A percentile compares a stretch with the other conserved stretches of the same genome.
Evolutionary conservation across 2,888 invertebrate species (phyloP).

Genomic region (Drymonia ruficornis): DNA sequence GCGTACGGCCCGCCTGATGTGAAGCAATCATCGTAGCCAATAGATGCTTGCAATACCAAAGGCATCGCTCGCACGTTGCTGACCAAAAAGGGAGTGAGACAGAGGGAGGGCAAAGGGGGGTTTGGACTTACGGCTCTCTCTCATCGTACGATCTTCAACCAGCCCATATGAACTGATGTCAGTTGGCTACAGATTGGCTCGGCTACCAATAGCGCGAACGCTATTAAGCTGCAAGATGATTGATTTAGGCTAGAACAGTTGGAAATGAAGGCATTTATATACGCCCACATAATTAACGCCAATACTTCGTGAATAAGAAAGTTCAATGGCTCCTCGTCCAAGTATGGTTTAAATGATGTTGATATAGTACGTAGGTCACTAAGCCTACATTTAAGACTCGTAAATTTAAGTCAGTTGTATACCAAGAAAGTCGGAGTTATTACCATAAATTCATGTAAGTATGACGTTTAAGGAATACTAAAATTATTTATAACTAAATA

Average conservation of each 20-base stretch:
- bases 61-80: too few species aligned
- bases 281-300: not conserved
- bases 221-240: not conserved
- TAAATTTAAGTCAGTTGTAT: not conserved
- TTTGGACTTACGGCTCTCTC: too few species aligned
- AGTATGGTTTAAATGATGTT: not conserved
- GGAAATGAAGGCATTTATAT: not conserved
- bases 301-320: not conserved
- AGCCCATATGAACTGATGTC: too few species aligned
- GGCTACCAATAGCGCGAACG: too few species aligned
- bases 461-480: conserved; percentile 1
- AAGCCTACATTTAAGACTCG: conserved; percentile 7
- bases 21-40: too few species aligned
- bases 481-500: conserved; percentile 6
- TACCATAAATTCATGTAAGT: conserved; percentile 4
- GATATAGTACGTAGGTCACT: conserved; percentile 14
- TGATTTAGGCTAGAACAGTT: not conserved
- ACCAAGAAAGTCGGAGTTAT: conserved; percentile 1
- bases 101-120: too few species aligned
- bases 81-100: too few species aligned
- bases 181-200: too few species aligned
- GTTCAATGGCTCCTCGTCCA: not conserved
- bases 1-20: too few species aligned
- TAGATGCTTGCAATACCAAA: too few species aligned
- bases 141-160: too few species aligned